A percentile compares a stretch with the other conserved stretches of the same genome.
phyloP scores from a whole-genome alignment of 2,113 vertebrate species.

The Amazona guildingii region DNA sequence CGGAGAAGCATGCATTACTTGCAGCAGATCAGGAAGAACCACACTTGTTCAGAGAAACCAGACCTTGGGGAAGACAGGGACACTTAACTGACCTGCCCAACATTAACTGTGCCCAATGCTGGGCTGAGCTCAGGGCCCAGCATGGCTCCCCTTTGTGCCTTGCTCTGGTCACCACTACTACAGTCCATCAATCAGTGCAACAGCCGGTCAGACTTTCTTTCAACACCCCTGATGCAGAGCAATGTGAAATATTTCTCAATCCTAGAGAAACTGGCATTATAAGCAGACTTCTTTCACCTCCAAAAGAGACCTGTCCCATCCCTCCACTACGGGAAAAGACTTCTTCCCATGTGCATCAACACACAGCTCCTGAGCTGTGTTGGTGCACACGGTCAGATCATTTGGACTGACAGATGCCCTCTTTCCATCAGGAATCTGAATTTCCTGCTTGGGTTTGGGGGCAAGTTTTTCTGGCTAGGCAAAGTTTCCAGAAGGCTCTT shows the following conservation, averaged over 20 bases:
- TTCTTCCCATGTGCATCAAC: background rate
- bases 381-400: background rate
- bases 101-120: background rate
- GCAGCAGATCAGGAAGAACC: background rate
- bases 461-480: conserved; percentile 12
- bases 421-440: background rate
- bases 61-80: background rate
- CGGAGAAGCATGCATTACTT: background rate
- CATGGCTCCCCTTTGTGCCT: background rate
- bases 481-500: conserved; percentile 52
- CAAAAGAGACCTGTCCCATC: background rate
- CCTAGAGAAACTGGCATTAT: background rate
- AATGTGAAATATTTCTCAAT: background rate
- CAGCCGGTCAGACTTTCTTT: background rate
- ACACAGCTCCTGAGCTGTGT: background rate
- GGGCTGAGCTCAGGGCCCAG: background rate
- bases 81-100: background rate
- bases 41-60: background rate
- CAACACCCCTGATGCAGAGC: background rate
- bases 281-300: background rate
- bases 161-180: background rate
- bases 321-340: background rate
- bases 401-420: background rate
- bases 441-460: conserved; percentile 7
- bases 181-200: background rate